Base-by-base conservation (phyloP, 2,888 invertebrate genomes). In the Vannuccia rotundouncinata region DNA sequence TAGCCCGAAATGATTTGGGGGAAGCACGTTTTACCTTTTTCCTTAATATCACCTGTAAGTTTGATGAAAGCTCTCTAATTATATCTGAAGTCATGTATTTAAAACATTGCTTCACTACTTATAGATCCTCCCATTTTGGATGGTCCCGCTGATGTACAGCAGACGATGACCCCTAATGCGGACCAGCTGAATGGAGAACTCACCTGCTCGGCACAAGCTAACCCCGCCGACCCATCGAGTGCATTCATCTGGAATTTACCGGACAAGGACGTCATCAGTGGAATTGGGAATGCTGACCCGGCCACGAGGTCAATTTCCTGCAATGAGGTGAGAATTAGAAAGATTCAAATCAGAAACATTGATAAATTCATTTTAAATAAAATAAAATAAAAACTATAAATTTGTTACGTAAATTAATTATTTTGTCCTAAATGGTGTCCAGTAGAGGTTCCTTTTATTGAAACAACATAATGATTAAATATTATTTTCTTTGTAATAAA, bases 1-100 rank as follows among this genome's bases (percentile, higher is more conserved):
- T 76, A 5, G 76, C 29, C 29, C 17, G 5, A 28, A 76, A 76
- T 29, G 25, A 1, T 1, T 27, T 5, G 17, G 76, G 76, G 28
- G 76, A 29, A 76, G 27, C 76, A 5, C 76, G 28, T n/a, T 29
- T 76, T n/a, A 76, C 76, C 29, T 29, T 76, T 76, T 76, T 29
- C 30, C 29, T 76, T n/a, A 76, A 76, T 76, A 29, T 76, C 29
- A 76, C 76, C 17, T 76, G 76, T 76, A 76, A 10, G 30, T 25
- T 25, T 73, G 22, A 22, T 59, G 10, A n/a, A 13, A 13, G 10
- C 2, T 5, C 22, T 73, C 22, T 13, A 73, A 45, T 10, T 10
- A 45, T 45, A 5, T 45, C 45, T 45, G 45, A 45, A 45, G 17
- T 5, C 45, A 45, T 10, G 17, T 45, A 45, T 45, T 10, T 45